Conservation (phyloP, 2,888 invertebrate species). For the Aromia moschata region DNA sequence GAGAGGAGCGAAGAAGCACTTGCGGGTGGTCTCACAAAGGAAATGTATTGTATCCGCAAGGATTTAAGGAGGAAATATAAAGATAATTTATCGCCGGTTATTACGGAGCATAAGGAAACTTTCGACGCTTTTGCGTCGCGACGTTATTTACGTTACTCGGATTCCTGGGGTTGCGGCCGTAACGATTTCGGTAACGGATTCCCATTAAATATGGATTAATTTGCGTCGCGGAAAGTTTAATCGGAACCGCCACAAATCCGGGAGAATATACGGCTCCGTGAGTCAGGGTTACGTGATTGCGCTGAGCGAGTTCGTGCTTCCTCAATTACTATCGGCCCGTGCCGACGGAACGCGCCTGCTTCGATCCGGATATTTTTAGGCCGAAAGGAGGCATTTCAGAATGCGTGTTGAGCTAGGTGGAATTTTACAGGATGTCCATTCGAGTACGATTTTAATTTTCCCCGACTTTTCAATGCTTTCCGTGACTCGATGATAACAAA, state of each 20-base stretch:
- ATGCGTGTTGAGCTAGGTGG: neutral
- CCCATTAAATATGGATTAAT: neutral
- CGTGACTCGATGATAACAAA: too few species aligned
- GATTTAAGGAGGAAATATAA: too few species aligned
- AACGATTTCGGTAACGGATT: slow-evolving; percentile 3
- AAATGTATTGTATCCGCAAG: too few species aligned
- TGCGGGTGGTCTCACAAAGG: too few species aligned
- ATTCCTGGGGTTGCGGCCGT: neutral
- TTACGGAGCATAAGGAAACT: neutral
- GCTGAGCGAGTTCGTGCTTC: neutral
- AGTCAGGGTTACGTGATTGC: neutral
- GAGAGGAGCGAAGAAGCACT: too few species aligned
- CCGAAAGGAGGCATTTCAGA: neutral
- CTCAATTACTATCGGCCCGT: too few species aligned
- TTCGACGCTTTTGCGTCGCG: neutral
- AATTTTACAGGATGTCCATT: neutral
- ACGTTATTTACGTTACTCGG: neutral
- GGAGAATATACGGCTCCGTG: neutral
- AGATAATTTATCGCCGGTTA: slow-evolving; percentile 7
- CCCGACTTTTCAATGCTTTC: too few species aligned
- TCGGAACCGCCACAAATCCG: neutral
- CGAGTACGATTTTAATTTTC: too few species aligned
- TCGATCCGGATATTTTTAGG: neutral
- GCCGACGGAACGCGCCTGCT: too few species aligned
- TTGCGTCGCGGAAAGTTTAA: slow-evolving; percentile 7